Base-by-base conservation (phyloP, 35 echinoderm and acorn worm genomes). In the Apostichopus californicus region DNA sequence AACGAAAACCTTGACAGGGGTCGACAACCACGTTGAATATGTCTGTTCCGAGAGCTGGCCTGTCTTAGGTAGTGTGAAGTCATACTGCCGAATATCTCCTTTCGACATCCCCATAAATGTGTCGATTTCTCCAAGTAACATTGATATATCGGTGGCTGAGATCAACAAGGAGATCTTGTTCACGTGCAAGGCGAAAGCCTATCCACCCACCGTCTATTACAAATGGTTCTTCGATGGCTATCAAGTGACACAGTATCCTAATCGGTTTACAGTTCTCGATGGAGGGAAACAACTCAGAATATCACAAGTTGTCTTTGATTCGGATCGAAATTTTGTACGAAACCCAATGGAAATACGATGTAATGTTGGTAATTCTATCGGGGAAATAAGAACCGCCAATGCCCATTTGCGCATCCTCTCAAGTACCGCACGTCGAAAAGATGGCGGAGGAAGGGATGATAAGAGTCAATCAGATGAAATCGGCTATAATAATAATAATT, bases 61-160 rank as follows among this genome's bases (percentile, higher is more conserved):
- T 5, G 34, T 90, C 13, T 0, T 20, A 54, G 88, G 70, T 3
- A 90, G 88, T 56, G 73, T 90, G 12, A 57, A 34, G 68, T 77
- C 88, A 78, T 57, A 73, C 9, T 90, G 88, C 21, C 66, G 73
- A 13, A 78, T 90, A 10, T 54, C 88, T 10, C 88, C 88, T 77
- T 78, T 90, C 56, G 88, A 90, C 56, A 56, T 90, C 7, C 68
- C 88, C 18, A 90, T 90, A 1, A 90, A 90, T 77, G 88, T 90
- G n/a, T 90, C 88, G 6, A 90, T 90, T 17, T 54, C 68, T 17
- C 88, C 88, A 1, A 46, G 28, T 78, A 46, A 73, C 15, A 70
- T 90, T 15, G 86, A 87, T 7, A 58, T 87, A 87, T 71, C 86
- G n/a, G 10, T 59, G 8, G 64, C 86, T 52, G 86, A 87, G 54